A percentile compares a stretch with the other conserved stretches of the same genome.
These are phyloP conservation scores for Typhlomys cinereus DNA, from an alignment of 2,113 vertebrate species.

Conservation along the genomic window DNA sequence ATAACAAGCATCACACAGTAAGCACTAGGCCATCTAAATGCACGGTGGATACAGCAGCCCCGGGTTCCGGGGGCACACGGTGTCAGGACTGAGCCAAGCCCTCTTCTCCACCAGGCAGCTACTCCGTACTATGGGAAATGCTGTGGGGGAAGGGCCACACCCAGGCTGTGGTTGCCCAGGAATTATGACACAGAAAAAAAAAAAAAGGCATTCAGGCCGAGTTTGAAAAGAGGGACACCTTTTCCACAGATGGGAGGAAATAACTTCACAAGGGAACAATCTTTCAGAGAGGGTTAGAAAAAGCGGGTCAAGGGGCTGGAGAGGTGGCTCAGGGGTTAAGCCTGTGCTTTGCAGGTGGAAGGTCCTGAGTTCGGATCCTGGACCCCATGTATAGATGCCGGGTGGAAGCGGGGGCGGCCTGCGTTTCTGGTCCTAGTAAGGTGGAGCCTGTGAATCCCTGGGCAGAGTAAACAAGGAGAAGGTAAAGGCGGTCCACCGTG, in stretches of 20 bases:
- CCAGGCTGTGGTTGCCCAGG: neutral
- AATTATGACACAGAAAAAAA: neutral
- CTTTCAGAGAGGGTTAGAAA: neutral
- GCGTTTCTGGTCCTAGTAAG: too few species aligned
- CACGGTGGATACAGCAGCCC: neutral
- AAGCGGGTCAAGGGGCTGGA: neutral
- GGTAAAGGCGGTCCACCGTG: too few species aligned
- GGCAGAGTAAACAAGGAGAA: too few species aligned
- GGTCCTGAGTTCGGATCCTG: too few species aligned
- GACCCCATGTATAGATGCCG: too few species aligned
- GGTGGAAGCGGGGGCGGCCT: too few species aligned
- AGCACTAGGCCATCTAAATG: neutral
- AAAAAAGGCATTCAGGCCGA: neutral
- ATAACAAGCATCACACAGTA: neutral
- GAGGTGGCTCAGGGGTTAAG: neutral
- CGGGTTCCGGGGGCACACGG: neutral
- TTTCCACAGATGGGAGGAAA: constrained; percentile 1
- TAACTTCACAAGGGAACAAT: neutral
- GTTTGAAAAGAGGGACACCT: neutral
- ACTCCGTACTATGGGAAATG: neutral
- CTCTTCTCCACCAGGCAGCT: neutral
- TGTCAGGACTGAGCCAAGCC: neutral
- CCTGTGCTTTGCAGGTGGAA: too few species aligned
- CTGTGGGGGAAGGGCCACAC: neutral
- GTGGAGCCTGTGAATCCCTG: too few species aligned